Evolutionary conservation across 1,140 invertebrate species (phyloP).

Genomic region (Thrips palmi): DNA sequence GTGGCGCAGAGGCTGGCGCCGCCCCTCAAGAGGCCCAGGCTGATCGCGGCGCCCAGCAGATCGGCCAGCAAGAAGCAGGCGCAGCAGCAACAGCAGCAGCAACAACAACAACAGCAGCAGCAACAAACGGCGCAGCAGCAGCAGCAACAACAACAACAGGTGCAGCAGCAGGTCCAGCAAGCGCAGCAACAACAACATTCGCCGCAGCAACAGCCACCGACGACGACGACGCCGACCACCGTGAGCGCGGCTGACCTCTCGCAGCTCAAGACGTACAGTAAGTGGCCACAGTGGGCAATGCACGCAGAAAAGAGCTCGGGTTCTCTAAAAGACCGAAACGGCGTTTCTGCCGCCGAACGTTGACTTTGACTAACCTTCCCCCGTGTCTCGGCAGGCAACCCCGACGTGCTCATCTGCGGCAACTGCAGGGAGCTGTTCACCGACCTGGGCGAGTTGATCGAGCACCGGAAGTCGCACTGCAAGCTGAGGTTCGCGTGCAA

Average conservation of each 20-base stretch:
- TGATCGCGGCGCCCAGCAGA: constrained; percentile 20
- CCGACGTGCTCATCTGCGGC: constrained; percentile 74
- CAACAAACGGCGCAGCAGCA: constrained; percentile 1
- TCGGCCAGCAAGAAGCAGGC: constrained; percentile 5
- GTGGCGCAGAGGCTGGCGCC: constrained; percentile 21
- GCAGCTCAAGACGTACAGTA: constrained; percentile 14
- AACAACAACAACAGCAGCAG: no score
- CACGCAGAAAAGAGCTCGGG: no score
- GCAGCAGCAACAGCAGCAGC: constrained; percentile 9
- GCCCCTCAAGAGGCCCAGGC: constrained; percentile 25
- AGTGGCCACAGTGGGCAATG: no score
- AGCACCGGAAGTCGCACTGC: constrained; percentile 73
- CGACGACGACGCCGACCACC: no score
- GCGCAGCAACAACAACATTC: constrained; percentile 1
- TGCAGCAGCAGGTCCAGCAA: no score
- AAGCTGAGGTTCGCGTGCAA: constrained; percentile 71
- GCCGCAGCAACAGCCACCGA: no score
- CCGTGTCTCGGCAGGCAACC: constrained; percentile 41
- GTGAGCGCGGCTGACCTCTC: constrained; percentile 2
- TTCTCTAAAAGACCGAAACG: no score
- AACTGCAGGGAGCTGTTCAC: constrained; percentile 71
- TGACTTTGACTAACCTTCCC: neutral
- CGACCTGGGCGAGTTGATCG: constrained; percentile 59
- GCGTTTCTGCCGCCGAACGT: neutral
- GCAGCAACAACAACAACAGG: neutral